Conservation (phyloP, 2,113 vertebrate genomes). For the Phycodurus eques region DNA sequence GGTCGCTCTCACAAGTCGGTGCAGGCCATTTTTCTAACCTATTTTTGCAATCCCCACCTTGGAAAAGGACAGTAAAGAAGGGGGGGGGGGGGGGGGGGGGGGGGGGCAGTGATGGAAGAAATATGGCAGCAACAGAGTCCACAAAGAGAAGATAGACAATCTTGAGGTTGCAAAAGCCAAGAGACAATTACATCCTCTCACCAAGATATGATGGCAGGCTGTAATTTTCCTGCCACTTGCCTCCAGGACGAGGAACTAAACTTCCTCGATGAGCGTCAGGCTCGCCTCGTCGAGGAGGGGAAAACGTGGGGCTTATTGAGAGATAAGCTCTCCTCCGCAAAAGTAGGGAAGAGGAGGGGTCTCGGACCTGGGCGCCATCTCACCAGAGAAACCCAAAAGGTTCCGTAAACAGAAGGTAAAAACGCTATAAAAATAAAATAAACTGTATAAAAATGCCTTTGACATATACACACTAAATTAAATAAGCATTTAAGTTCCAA, state of each 20-base stretch:
- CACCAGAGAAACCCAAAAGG: neutral
- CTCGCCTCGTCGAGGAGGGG: conserved; percentile 12
- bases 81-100: conserved; percentile 13
- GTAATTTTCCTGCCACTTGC: conserved; percentile 18
- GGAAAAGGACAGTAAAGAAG: conserved; percentile 19
- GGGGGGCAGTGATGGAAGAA: conserved; percentile 25
- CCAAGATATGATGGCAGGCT: conserved; percentile 18
- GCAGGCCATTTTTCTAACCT: conserved; percentile 6
- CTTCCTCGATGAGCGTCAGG: neutral
- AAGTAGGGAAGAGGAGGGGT: conserved; percentile 1
- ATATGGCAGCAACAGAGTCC: conserved; percentile 39
- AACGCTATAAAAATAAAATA: conserved; percentile 78
- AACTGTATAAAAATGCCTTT: conserved; percentile 67
- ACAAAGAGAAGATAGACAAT: conserved; percentile 9
- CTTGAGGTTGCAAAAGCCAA: conserved; percentile 18
- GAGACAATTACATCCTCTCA: conserved; percentile 13
- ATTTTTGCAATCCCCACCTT: conserved; percentile 5
- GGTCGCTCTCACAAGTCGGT: conserved; percentile 20
- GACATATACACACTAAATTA: conserved; percentile 78
- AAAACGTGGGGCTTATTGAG: neutral
- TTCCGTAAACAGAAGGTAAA: conserved; percentile 56
- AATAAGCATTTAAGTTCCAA: conserved; percentile 78
- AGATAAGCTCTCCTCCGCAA: conserved; percentile 7
- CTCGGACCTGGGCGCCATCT: conserved; percentile 30
- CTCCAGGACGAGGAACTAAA: conserved; percentile 24